These are phyloP conservation scores for Neoitamus cyanurus DNA, from an alignment of 2,888 invertebrate species.

Conservation along the genomic window DNA sequence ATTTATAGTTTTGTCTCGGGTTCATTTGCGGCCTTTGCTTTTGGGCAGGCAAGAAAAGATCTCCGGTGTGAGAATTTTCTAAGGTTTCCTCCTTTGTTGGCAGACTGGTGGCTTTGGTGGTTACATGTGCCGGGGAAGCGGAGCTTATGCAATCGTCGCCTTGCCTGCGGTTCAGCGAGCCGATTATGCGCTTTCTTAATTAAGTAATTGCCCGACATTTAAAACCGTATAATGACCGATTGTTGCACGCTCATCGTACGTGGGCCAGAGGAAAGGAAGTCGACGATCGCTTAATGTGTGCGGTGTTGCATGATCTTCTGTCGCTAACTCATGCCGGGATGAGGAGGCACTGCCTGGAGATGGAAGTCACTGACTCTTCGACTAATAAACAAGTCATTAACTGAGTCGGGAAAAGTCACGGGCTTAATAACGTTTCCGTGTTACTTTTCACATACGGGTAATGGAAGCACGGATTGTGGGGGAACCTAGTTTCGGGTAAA, in stretches of 20 bases:
- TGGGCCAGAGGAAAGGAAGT: slow-evolving; percentile 33
- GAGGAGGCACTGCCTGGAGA: neutral
- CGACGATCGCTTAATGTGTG: slow-evolving; percentile 31
- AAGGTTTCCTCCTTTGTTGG: neutral
- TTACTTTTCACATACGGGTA: neutral
- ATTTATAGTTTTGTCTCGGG: slow-evolving; percentile 3
- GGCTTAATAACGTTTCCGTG: slow-evolving; percentile 11
- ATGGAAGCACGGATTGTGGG: neutral
- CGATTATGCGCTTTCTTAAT: slow-evolving; percentile 42
- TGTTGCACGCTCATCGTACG: slow-evolving; percentile 17
- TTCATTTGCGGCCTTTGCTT: neutral
- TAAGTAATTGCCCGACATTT: slow-evolving; percentile 41
- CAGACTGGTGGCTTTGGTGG: neutral
- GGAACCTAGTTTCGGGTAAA: neutral
- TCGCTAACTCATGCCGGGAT: neutral
- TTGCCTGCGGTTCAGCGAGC: neutral
- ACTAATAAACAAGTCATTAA: slow-evolving; percentile 33
- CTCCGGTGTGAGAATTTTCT: slow-evolving; percentile 22
- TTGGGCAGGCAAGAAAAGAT: neutral
- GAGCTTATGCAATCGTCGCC: neutral
- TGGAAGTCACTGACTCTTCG: slow-evolving; percentile 33
- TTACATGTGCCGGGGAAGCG: neutral
- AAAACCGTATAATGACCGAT: slow-evolving; percentile 39
- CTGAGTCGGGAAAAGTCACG: neutral
- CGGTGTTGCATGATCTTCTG: neutral